Percentiles rank a stretch among this genome's conserved stretches.
phyloP scores from a whole-genome alignment of 2,888 invertebrate genomes.

The Parasteatoda lunata region DNA sequence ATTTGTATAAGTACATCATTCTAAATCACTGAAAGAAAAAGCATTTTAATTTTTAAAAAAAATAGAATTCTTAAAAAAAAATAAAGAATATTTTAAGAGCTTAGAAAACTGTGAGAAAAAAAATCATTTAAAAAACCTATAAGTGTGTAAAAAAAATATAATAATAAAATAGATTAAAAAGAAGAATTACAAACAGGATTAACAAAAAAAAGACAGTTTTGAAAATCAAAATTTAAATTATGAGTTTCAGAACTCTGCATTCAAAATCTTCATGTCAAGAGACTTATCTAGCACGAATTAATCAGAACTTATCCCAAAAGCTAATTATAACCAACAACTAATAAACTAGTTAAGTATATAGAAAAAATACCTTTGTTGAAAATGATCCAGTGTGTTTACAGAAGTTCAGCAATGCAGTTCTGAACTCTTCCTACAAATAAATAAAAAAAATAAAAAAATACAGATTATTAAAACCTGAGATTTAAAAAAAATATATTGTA shows the following conservation, averaged over 20 bases:
- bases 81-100: no score
- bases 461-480: no score
- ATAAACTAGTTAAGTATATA: not conserved
- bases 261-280: no score
- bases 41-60: no score
- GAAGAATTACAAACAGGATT: not conserved
- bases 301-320: not conserved
- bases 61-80: no score
- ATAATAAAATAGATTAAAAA: not conserved
- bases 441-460: not conserved
- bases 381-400: constrained; percentile 62
- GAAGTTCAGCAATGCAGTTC: constrained; percentile 65
- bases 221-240: not conserved
- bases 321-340: not conserved
- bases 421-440: constrained; percentile 69
- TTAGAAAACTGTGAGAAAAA: no score
- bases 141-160: no score
- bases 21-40: no score
- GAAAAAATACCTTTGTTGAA: constrained; percentile 45
- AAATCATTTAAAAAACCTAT: no score
- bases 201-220: not conserved
- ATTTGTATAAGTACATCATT: not conserved
- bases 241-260: no score
- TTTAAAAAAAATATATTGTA: no score
- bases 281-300: no score